Conservation (phyloP, 2,888 invertebrate species). For the Cataglyphis cursor region DNA sequence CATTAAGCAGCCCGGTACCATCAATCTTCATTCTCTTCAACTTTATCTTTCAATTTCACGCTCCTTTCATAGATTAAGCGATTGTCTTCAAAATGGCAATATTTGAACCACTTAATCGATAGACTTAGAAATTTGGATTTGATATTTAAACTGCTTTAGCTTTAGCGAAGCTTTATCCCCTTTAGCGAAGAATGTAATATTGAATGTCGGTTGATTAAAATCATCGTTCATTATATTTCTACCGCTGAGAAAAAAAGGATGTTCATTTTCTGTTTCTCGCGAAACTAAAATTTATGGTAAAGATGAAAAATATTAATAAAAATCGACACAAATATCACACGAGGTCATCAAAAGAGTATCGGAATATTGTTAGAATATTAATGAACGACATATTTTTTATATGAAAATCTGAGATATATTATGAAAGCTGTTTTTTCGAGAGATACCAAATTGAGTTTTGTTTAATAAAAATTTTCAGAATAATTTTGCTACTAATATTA, state of each 20-base stretch:
- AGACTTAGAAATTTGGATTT: neutral
- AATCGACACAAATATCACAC: neutral
- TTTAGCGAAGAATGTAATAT: neutral
- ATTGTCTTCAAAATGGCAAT: neutral
- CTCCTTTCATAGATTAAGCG: neutral
- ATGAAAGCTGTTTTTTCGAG: neutral
- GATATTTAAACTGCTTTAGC: neutral
- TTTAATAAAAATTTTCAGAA: neutral
- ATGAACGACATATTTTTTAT: neutral
- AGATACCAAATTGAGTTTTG: neutral
- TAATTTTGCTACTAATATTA: neutral
- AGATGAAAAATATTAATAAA: slow-evolving; percentile 7
- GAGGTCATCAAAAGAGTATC: neutral
- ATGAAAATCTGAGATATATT: neutral
- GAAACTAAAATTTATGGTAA: neutral
- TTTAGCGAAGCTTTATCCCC: neutral
- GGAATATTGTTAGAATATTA: neutral
- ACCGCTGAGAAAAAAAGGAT: neutral
- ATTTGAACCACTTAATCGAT: neutral
- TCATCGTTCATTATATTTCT: neutral
- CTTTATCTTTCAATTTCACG: slow-evolving; percentile 17
- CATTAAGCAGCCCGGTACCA: neutral
- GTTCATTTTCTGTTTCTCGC: neutral
- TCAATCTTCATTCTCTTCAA: neutral
- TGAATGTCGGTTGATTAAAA: neutral